These are phyloP conservation scores for Ophioninae sp. DNA, from an alignment of 2,888 invertebrate species.

Conservation along the genomic window DNA sequence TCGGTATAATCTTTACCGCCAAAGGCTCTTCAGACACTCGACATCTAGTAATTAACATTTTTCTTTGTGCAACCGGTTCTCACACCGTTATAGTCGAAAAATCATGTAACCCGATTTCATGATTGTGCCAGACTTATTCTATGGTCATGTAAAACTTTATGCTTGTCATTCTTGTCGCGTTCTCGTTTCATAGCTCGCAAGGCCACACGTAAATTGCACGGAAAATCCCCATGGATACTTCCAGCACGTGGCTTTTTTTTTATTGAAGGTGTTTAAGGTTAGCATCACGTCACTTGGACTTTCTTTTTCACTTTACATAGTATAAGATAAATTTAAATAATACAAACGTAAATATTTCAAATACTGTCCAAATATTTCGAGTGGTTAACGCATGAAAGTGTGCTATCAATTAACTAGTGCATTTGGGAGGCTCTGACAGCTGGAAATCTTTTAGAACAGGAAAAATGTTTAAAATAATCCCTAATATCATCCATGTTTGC, in stretches of 20 bases:
- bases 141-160: slow-evolving; percentile 13
- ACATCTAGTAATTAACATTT: slow-evolving; percentile 15
- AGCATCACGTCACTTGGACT: neutral
- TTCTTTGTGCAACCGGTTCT: slow-evolving; percentile 12
- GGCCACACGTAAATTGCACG: slow-evolving; percentile 24
- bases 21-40: slow-evolving; percentile 8
- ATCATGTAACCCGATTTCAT: slow-evolving; percentile 15
- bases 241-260: slow-evolving; percentile 18
- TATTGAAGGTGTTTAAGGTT: neutral
- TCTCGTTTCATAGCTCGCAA: slow-evolving; percentile 13
- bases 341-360: no score
- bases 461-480: no score
- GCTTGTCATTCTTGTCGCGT: slow-evolving; percentile 9
- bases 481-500: no score
- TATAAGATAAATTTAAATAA: no score
- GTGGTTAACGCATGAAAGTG: no score
- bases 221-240: slow-evolving; percentile 24
- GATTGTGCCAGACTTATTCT: slow-evolving; percentile 16
- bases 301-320: neutral
- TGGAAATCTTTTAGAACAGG: no score
- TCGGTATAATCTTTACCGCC: neutral
- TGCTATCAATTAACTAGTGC: no score
- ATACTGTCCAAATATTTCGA: no score
- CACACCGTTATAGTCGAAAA: slow-evolving; percentile 2
- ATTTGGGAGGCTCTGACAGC: no score